These are phyloP conservation scores for Mamestra brassicae DNA, from an alignment of 2,888 invertebrate species.

Conservation along the genomic window DNA sequence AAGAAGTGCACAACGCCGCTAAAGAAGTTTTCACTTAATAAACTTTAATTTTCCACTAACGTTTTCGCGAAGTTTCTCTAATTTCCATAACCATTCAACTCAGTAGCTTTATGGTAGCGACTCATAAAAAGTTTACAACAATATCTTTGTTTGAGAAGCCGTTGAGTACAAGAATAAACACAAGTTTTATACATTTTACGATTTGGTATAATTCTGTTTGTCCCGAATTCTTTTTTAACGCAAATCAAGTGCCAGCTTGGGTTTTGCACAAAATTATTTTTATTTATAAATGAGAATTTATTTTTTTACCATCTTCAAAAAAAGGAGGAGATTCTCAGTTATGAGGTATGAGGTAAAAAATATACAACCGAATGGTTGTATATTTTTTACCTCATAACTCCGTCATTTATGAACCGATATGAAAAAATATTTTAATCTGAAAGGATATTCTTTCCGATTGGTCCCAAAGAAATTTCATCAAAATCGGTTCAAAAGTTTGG, in stretches of 20 bases:
- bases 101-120: neutral
- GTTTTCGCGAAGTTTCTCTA: neutral
- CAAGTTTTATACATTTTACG: neutral
- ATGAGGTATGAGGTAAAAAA: too few relatives aligned
- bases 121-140: constrained; percentile 17
- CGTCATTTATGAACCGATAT: too few relatives aligned
- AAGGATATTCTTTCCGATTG: too few relatives aligned
- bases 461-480: too few relatives aligned
- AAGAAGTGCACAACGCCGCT: too few relatives aligned
- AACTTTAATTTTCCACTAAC: neutral
- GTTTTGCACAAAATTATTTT: neutral
- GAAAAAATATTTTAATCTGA: too few relatives aligned
- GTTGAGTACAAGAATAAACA: constrained; percentile 2
- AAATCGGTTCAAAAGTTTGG: too few relatives aligned
- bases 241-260: neutral
- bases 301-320: too few relatives aligned
- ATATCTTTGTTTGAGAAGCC: constrained; percentile 1
- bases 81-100: neutral
- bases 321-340: too few relatives aligned
- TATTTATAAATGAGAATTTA: neutral
- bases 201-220: constrained; percentile 2
- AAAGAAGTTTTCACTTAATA: too few relatives aligned
- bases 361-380: too few relatives aligned
- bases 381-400: too few relatives aligned
- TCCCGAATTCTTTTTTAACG: neutral